Conservation (phyloP, 2,888 invertebrate species). For the Ligdia adustata region DNA sequence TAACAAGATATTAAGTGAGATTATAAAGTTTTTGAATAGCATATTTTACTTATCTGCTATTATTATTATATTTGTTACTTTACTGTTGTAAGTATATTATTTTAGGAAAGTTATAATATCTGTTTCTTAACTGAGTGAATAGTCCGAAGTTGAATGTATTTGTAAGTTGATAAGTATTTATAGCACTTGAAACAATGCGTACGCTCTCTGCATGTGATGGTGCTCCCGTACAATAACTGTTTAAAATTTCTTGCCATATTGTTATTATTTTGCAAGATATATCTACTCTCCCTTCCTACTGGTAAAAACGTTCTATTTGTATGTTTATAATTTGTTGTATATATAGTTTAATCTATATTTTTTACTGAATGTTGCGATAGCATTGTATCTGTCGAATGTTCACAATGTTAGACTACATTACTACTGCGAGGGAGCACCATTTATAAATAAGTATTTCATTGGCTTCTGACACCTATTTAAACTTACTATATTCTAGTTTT, state of each 20-base stretch:
- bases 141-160: constrained; percentile 61
- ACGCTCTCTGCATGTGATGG: constrained; percentile 43
- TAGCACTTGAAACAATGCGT: constrained; percentile 14
- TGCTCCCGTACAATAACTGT: too few relatives aligned
- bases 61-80: constrained; percentile 77
- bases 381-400: too few relatives aligned
- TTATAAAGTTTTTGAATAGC: constrained; percentile 69
- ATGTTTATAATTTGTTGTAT: too few relatives aligned
- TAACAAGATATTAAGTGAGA: constrained; percentile 79
- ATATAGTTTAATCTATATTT: too few relatives aligned
- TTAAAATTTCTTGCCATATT: too few relatives aligned
- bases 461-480: constrained; percentile 13
- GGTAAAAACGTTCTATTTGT: too few relatives aligned
- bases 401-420: too few relatives aligned
- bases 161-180: constrained; percentile 37
- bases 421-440: too few relatives aligned
- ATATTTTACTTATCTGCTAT: constrained; percentile 53
- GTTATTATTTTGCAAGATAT: too few relatives aligned
- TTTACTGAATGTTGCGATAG: too few relatives aligned
- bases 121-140: constrained; percentile 70
- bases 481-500: constrained; percentile 10
- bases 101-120: constrained; percentile 81
- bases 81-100: constrained; percentile 71
- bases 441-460: constrained; percentile 26
- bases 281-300: too few relatives aligned